phyloP scores from a whole-genome alignment of 1,140 invertebrate species.

The Panagrolaimus sp. region DNA sequence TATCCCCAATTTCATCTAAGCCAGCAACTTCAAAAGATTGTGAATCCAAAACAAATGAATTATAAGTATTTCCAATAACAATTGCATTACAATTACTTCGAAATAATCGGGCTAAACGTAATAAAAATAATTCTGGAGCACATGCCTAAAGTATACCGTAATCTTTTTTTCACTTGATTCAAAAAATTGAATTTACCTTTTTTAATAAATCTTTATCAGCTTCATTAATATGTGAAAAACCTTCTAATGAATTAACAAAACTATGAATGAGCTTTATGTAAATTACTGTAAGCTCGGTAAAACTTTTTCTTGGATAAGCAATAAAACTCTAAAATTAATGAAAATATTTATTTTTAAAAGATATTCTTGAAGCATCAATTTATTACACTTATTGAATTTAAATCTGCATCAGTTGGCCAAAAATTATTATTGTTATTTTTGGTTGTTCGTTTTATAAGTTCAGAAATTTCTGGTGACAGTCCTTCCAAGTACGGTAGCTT shows the following conservation, averaged over 20 bases:
- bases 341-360: no score
- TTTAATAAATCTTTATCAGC: not conserved
- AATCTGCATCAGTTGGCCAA: slow-evolving; percentile 7
- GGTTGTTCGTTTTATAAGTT: slow-evolving; percentile 1
- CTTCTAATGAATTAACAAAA: not conserved
- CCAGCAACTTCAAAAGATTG: not conserved
- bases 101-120: not conserved
- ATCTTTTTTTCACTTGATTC: not conserved
- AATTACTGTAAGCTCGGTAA: not conserved
- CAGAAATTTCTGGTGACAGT: not conserved
- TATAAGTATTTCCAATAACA: not conserved
- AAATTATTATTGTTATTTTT: not conserved
- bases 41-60: not conserved
- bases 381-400: not conserved
- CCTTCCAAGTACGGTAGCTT: not conserved
- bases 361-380: no score
- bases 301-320: not conserved
- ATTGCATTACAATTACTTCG: not conserved
- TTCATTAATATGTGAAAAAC: not conserved
- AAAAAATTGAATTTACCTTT: not conserved
- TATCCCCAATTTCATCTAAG: not conserved
- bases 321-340: no score
- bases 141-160: not conserved
- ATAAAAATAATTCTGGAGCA: not conserved
- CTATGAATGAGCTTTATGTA: not conserved